Conservation (phyloP, 2,888 invertebrate genomes). For the Drosophila stalkeri region DNA sequence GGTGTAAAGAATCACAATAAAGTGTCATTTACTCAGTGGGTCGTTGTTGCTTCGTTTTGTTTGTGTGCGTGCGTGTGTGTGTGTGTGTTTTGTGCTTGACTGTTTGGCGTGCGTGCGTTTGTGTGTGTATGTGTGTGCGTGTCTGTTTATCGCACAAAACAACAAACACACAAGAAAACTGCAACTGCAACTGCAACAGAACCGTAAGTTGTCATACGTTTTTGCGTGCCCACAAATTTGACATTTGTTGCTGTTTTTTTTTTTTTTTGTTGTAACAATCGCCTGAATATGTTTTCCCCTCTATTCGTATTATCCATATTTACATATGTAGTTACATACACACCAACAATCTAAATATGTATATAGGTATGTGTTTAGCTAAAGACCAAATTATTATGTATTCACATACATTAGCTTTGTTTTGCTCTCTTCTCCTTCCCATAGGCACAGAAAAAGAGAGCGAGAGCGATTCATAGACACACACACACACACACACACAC, state of each 20-base stretch:
- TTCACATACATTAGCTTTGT: constrained; percentile 22
- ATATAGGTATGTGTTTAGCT: not conserved
- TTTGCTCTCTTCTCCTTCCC: constrained; percentile 18
- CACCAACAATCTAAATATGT: constrained; percentile 12
- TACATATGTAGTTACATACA: constrained; percentile 4
- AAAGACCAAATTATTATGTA: constrained; percentile 16
- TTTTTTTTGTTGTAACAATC: not conserved
- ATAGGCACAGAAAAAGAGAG: not conserved
- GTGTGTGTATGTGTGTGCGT: constrained; percentile 16
- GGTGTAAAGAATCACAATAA: constrained; percentile 39
- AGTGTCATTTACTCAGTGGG: constrained; percentile 36
- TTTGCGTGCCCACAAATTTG: constrained; percentile 1
- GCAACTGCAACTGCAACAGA: constrained; percentile 44
- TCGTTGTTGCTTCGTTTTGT: constrained; percentile 32
- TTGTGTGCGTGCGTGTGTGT: constrained; percentile 23
- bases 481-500: constrained; percentile 8
- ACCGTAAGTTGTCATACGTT: constrained; percentile 48
- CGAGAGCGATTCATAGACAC: not conserved
- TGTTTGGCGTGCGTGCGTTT: constrained; percentile 21
- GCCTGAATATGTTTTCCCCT: not conserved
- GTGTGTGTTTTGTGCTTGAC: constrained; percentile 14
- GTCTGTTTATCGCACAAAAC: constrained; percentile 39
- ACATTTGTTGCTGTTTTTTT: constrained; percentile 21
- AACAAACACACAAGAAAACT: constrained; percentile 48
- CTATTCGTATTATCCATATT: constrained; percentile 8